Base-by-base conservation (phyloP, 2,797 vertebrate species). In the Glossophaga mutica region DNA sequence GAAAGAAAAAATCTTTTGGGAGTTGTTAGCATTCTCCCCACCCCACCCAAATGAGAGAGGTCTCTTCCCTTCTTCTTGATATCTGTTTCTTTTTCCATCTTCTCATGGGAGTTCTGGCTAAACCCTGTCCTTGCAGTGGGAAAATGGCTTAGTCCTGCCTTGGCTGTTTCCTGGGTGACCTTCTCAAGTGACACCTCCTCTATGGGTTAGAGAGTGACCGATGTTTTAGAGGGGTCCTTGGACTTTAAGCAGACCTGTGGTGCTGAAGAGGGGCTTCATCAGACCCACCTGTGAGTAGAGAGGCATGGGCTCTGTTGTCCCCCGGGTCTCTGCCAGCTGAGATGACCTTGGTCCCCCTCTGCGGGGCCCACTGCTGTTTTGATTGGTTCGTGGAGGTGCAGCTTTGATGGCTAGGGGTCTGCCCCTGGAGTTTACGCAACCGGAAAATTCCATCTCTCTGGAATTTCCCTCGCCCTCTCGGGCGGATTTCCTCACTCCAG, bases 261-360 rank as follows among this genome's bases (percentile, higher is more conserved):
- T 67, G n/a, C 32, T 21, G 11, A 19, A 87, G 29, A 84, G 44
- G 2, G 37, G 14, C 24, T 42, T 70, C 8, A 3, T 12, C 37
- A 62, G 59, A 19, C 29, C 79, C 29, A 16, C 16, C 18, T 29
- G 1, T 57, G n/a, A 52, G 26, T 1, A 0, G 1, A 73, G 84
- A 65, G 18, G 15, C 6, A 1, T 5, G 5, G 12, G 29, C 26
- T 29, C 48, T 3, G 8, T 14, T 0, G 1, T 11, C 18, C 6
- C 9, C 19, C 1, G 6, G 57, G 12, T 32, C 76, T 59, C n/a
- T 68, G 76, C 22, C 7, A 6, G 18, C 62, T 24, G 0, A 18
- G 48, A 57, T 6, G 12, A 6, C 74, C 21, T 29, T n/a, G 6
- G 48, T 37, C 16, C 42, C 52, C 22, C 14, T 4, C 59, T 32